Conservation (phyloP, 2,113 vertebrate species). For the Pholis gunnellus region DNA sequence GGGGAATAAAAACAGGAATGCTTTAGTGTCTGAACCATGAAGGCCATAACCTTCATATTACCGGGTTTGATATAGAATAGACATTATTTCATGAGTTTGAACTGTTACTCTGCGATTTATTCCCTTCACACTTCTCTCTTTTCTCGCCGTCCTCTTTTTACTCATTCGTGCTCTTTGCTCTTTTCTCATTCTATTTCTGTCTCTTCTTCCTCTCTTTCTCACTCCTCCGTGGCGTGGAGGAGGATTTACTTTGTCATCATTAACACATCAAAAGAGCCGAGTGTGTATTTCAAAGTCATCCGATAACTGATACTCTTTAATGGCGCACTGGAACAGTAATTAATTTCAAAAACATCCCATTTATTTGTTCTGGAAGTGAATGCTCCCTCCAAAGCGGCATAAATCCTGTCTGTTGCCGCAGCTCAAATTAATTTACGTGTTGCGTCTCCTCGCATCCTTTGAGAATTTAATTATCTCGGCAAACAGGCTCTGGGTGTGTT, state of each 20-base stretch:
- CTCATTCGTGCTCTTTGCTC: not conserved
- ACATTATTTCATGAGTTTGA: conserved; percentile 31
- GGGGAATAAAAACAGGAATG: conserved; percentile 50
- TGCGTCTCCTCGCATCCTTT: conserved; percentile 77
- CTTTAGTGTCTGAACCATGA: conserved; percentile 39
- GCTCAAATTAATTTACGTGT: conserved; percentile 81
- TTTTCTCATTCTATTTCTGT: conserved; percentile 14
- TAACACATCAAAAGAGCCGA: conserved; percentile 79
- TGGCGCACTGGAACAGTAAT: conserved; percentile 75
- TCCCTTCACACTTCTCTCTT: not conserved
- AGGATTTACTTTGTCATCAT: conserved; percentile 78
- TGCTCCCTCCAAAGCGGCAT: conserved; percentile 73
- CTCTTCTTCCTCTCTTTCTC: conserved; percentile 25
- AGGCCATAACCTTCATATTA: conserved; percentile 46
- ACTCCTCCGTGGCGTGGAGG: conserved; percentile 43
- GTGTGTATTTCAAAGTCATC: conserved; percentile 81
- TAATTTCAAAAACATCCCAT: conserved; percentile 80
- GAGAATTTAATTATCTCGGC: conserved; percentile 83
- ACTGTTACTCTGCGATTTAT: conserved; percentile 15
- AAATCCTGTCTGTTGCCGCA: conserved; percentile 77
- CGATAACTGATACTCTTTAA: conserved; percentile 81
- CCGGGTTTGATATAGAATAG: conserved; percentile 27
- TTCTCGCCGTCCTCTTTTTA: not conserved
- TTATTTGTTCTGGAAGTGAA: conserved; percentile 81
- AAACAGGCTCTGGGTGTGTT: conserved; percentile 76